Base-by-base conservation (phyloP, 2,888 invertebrate genomes). In the Cinara cedri region DNA sequence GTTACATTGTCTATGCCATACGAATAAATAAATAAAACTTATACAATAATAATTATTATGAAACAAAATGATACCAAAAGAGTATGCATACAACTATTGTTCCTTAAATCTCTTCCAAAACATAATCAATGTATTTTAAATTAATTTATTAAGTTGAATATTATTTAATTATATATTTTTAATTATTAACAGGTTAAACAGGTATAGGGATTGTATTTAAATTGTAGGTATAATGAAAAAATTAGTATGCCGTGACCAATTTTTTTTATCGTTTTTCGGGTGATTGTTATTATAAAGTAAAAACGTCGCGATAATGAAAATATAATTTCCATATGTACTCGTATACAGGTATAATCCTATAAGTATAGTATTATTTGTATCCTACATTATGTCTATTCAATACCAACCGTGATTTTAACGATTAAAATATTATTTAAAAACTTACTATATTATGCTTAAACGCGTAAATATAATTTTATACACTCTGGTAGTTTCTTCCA, bases 311-410 rank as follows among this genome's bases (percentile, higher is more conserved):
- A 16, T 46, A 10, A 34, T 63, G 44, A 44, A 57, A 44, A 24
- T 57, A n/a, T n/a, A n/a, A n/a, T n/a, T n/a, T n/a, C n/a, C n/a
- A n/a, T n/a, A n/a, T n/a, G n/a, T n/a, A n/a, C n/a, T n/a, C n/a
- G n/a, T n/a, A n/a, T n/a, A n/a, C n/a, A n/a, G n/a, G n/a, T n/a
- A n/a, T n/a, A n/a, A n/a, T n/a, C n/a, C n/a, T n/a, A n/a, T n/a
- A n/a, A n/a, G n/a, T n/a, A n/a, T n/a, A n/a, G n/a, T n/a, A 9
- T 55, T 71, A 55, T 71, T 71, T 68, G 11, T 13, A 71, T 44
- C 42, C 42, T n/a, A 55, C 34, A 9, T 34, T 34, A 6, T 34
- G 19, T 57, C 21, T 16, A 16, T 71, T 71, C 57, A 57, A 62
- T 49, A n/a, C 49, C 21, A 34, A 26, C 49, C 21, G 26, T 72